These are phyloP conservation scores for Liopterus haemorrhoidalis DNA, from an alignment of 2,888 invertebrate species.

Conservation along the genomic window DNA sequence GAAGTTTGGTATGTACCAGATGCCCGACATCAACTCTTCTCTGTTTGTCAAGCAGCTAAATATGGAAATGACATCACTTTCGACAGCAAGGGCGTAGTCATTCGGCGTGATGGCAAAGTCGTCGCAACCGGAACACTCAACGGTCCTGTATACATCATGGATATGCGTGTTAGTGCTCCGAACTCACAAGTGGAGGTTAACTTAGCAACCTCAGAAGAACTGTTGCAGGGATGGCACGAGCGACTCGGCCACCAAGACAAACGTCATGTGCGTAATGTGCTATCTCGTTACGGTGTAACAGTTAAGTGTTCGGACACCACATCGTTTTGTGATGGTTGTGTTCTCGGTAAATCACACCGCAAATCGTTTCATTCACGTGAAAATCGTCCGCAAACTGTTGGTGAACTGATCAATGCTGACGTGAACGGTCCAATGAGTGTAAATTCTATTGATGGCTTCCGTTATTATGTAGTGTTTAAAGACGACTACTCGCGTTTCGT, in stretches of 20 bases:
- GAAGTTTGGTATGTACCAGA: constrained; percentile 23
- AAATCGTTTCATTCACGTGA: constrained; percentile 16
- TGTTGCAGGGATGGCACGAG: constrained; percentile 30
- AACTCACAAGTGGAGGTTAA: constrained; percentile 19
- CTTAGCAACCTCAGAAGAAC: constrained; percentile 24
- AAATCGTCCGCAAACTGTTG: constrained; percentile 22
- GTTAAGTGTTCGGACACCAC: constrained; percentile 22
- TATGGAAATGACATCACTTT: constrained; percentile 23
- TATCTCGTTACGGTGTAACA: constrained; percentile 24
- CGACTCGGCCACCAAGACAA: constrained; percentile 31
- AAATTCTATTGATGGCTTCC: constrained; percentile 27
- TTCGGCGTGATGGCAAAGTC: constrained; percentile 21
- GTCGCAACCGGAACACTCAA: constrained; percentile 24
- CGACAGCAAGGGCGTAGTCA: constrained; percentile 22
- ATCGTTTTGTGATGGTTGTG: constrained; percentile 17
- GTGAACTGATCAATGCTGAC: constrained; percentile 29
- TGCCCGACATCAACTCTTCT: constrained; percentile 27
- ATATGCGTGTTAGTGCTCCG: constrained; percentile 23
- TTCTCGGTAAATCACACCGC: constrained; percentile 19
- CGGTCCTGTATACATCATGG: constrained; percentile 25
- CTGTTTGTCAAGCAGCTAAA: constrained; percentile 27
- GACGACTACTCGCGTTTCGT: constrained; percentile 26
- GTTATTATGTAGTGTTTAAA: constrained; percentile 28
- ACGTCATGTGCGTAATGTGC: constrained; percentile 28
- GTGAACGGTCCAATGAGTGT: constrained; percentile 30